A percentile compares a stretch with the other conserved stretches of the same genome.
Conservation (phyloP, 2,888 invertebrate species). For the Pseudococcus viburni region DNA sequence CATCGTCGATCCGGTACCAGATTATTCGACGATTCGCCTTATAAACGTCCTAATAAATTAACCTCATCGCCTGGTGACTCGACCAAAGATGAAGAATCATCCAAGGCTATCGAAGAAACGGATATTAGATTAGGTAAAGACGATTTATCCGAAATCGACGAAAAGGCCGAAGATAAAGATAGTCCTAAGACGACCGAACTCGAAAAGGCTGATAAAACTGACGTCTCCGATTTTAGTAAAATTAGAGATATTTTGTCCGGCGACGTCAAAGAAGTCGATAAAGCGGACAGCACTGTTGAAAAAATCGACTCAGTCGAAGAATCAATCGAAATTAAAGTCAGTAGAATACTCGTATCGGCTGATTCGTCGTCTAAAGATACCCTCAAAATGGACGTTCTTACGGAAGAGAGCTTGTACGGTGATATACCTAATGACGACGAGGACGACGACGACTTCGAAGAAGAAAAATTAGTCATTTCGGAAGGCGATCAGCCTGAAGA, state of each 20-base stretch:
- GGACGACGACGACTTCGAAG: conserved; percentile 44
- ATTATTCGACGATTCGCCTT: conserved; percentile 51
- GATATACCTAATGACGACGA: conserved; percentile 18
- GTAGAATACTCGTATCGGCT: neutral
- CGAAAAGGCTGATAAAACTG: neutral
- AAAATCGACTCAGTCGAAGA: neutral
- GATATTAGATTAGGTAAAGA: neutral
- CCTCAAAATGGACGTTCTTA: neutral
- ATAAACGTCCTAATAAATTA: conserved; percentile 21
- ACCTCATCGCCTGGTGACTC: conserved; percentile 34
- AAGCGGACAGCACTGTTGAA: neutral
- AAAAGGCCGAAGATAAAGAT: conserved; percentile 7
- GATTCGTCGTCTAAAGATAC: neutral
- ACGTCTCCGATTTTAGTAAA: neutral
- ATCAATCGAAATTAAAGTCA: neutral
- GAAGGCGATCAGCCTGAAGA: conserved; percentile 13
- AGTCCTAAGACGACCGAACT: neutral
- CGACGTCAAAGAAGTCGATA: neutral
- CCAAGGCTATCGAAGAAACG: conserved; percentile 1
- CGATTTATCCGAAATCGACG: neutral
- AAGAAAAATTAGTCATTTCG: conserved; percentile 40
- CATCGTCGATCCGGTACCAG: conserved; percentile 43
- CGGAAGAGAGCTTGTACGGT: neutral
- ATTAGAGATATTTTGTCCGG: neutral
- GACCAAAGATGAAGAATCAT: conserved; percentile 38